phyloP scores from a whole-genome alignment of 2,888 invertebrate species.

The Phortica magna region DNA sequence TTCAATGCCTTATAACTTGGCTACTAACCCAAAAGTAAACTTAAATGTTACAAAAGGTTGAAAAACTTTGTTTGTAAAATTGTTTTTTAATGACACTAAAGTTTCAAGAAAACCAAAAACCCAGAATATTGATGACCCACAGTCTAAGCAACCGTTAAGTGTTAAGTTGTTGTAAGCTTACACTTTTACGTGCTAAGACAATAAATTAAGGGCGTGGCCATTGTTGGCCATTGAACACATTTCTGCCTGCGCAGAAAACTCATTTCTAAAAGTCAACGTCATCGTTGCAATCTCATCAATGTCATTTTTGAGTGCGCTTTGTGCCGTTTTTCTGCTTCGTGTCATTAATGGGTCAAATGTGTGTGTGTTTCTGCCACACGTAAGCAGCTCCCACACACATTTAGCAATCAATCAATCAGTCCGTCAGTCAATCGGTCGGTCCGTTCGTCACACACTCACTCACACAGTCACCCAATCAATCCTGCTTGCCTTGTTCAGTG shows the following conservation, averaged over 20 bases:
- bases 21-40: neutral
- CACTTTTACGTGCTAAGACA: neutral
- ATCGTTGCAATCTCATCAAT: conserved; percentile 11
- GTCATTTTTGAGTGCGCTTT: neutral
- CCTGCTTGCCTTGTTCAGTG: neutral
- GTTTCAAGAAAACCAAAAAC: neutral
- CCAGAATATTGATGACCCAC: conserved; percentile 9
- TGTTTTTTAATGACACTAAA: conserved; percentile 31
- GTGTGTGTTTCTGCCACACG: neutral
- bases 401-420: neutral
- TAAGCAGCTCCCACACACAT: neutral
- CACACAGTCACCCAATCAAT: neutral
- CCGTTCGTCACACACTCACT: neutral
- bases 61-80: conserved; percentile 20
- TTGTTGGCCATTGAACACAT: neutral
- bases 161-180: no score
- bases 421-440: neutral
- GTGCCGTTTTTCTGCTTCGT: conserved; percentile 22
- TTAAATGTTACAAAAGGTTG: neutral
- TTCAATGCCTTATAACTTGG: neutral
- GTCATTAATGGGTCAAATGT: conserved; percentile 32
- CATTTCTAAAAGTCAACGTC: neutral
- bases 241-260: neutral
- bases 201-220: neutral
- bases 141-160: neutral